Evolutionary conservation across 1,140 invertebrate genomes (phyloP).

Genomic region (Steinernema feltiae): DNA sequence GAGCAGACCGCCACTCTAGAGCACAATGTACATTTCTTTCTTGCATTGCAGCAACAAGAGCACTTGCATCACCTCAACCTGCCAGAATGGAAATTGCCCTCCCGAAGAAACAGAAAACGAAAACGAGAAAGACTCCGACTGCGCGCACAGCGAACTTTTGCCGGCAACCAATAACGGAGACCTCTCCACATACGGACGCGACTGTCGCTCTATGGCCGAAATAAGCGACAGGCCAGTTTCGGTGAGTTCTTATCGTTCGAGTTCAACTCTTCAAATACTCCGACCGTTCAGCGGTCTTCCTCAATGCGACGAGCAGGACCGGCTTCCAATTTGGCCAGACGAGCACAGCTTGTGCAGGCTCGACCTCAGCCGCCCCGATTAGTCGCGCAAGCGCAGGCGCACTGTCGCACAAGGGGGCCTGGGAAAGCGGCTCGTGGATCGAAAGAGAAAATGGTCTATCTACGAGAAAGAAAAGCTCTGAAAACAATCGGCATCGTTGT

Average conservation of each 20-base stretch:
- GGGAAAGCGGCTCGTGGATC: constrained; percentile 49
- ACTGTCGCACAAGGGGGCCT: constrained; percentile 37
- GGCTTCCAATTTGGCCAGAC: not conserved
- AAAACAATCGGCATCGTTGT: constrained; percentile 63
- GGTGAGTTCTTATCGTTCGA: too few relatives aligned
- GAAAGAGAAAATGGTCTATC: constrained; percentile 57
- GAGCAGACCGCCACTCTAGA: constrained; percentile 18
- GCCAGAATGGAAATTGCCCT: not conserved
- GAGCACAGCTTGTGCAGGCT: not conserved
- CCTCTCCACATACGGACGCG: not conserved
- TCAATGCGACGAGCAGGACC: not conserved
- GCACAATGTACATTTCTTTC: constrained; percentile 6
- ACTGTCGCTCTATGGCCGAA: not conserved
- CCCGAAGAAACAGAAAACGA: not conserved
- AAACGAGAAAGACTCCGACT: not conserved
- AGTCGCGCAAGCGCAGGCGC: constrained; percentile 27
- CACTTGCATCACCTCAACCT: not conserved
- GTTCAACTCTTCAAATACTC: not conserved
- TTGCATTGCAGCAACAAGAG: constrained; percentile 13
- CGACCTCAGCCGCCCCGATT: not conserved
- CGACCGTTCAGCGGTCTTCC: not conserved
- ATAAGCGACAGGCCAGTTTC: not conserved
- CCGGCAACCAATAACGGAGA: not conserved
- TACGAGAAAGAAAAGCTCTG: constrained; percentile 61
- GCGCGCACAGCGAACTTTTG: not conserved